A percentile compares a stretch with the other conserved stretches of the same genome.
Evolutionary conservation across 2,797 vertebrate species (phyloP).

Genomic region (Galago senegalensis): DNA sequence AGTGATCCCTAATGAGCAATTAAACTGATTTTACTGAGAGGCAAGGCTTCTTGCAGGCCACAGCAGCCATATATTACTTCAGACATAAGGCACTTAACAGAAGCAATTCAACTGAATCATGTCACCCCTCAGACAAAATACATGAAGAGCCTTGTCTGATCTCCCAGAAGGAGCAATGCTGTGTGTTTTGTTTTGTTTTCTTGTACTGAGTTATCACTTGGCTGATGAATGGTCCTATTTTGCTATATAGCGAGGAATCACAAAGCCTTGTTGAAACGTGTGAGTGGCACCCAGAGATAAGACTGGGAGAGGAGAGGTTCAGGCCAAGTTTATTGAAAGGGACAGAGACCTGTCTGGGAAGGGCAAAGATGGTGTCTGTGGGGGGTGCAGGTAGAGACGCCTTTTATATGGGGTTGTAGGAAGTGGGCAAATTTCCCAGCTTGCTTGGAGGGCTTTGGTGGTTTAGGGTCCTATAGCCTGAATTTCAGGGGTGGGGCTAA

Average conservation of each 20-base stretch:
- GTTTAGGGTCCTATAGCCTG: too few relatives aligned
- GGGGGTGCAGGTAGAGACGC: too few relatives aligned
- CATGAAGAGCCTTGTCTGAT: not conserved
- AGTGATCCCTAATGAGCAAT: conserved; percentile 71
- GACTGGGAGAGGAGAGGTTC: too few relatives aligned
- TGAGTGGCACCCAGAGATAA: too few relatives aligned
- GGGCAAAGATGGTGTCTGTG: too few relatives aligned
- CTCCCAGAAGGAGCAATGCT: not conserved
- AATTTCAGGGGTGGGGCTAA: too few relatives aligned
- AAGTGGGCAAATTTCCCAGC: too few relatives aligned
- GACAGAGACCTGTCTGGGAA: too few relatives aligned
- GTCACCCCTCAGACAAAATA: conserved; percentile 52
- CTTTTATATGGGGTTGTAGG: too few relatives aligned
- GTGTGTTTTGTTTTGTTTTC: conserved; percentile 37
- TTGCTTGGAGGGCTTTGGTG: too few relatives aligned
- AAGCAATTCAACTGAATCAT: conserved; percentile 53
- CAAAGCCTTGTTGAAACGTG: not conserved
- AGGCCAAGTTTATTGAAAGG: too few relatives aligned
- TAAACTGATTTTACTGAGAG: conserved; percentile 61
- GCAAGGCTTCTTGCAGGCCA: conserved; percentile 55
- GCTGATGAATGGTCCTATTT: not conserved
- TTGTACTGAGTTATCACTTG: not conserved
- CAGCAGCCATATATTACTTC: conserved; percentile 59
- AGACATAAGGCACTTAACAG: conserved; percentile 51
- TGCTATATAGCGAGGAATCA: conserved; percentile 37